Base-by-base conservation (phyloP, 2,113 vertebrate genomes). In the Rhizomys pruinosus region DNA sequence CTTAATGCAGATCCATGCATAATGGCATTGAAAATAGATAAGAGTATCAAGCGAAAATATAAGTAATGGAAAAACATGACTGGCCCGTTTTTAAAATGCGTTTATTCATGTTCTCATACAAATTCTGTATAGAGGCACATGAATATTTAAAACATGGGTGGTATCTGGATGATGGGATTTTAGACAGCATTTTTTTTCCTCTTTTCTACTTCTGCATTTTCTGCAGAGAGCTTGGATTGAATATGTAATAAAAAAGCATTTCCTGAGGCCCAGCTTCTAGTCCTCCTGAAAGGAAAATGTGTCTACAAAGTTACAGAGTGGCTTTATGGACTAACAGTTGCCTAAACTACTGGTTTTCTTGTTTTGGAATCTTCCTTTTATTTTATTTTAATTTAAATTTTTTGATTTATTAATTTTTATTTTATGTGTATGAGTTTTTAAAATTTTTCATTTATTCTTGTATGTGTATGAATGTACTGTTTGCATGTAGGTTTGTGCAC, bases 351-450 rank as follows among this genome's bases (percentile, higher is more conserved):
- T 20, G 52, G 17, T 3, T 81, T 12, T 87, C 23, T 84, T 61
- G 42, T 23, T 92, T 88, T 78, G 19, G 22, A 81, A 93, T 66
- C 87, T 73, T 94, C 22, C 81, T n/a, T n/a, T n/a, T n/a, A n/a
- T n/a, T n/a, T n/a, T n/a, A n/a, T n/a, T n/a, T n/a, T n/a, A n/a
- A n/a, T n/a, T n/a, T n/a, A n/a, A n/a, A n/a, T n/a, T n/a, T n/a
- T n/a, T n/a, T n/a, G n/a, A n/a, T n/a, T n/a, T n/a, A n/a, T n/a
- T n/a, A n/a, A n/a, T n/a, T n/a, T n/a, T n/a, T n/a, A n/a, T n/a
- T n/a, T n/a, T n/a, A n/a, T n/a, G n/a, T n/a, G n/a, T n/a, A n/a
- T n/a, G n/a, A n/a, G n/a, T n/a, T n/a, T n/a, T n/a, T n/a, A n/a
- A n/a, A n/a, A n/a, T n/a, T n/a, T n/a, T n/a, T n/a, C n/a, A n/a